phyloP scores from a whole-genome alignment of 2,113 vertebrate species.

The Xenopus laevis region DNA sequence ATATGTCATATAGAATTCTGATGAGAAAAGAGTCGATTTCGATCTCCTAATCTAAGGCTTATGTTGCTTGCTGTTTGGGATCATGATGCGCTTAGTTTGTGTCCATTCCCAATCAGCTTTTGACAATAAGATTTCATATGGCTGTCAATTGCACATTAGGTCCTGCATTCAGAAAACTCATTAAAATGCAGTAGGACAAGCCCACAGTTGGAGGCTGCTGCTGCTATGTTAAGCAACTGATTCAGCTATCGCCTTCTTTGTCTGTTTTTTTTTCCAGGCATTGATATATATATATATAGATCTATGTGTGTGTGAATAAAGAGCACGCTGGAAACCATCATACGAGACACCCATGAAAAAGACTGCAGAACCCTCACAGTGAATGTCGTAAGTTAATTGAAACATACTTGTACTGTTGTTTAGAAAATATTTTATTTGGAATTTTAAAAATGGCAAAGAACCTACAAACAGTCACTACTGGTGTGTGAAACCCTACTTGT shows the following conservation, averaged over 20 bases:
- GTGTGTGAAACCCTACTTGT: too few relatives aligned
- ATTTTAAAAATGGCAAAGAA: too few relatives aligned
- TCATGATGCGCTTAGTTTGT: neutral
- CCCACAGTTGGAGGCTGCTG: slow-evolving; percentile 34
- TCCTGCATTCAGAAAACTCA: slow-evolving; percentile 33
- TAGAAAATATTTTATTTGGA: too few relatives aligned
- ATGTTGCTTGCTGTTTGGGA: too few relatives aligned
- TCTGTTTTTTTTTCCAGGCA: slow-evolving; percentile 44
- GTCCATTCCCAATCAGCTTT: slow-evolving; percentile 34
- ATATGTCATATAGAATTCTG: too few relatives aligned
- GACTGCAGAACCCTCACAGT: slow-evolving; percentile 53
- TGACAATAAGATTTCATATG: slow-evolving; percentile 28
- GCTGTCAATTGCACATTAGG: neutral
- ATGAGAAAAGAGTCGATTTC: too few relatives aligned
- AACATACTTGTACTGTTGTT: neutral
- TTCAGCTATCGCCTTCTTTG: slow-evolving; percentile 42
- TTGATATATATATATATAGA: slow-evolving; percentile 40
- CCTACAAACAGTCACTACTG: too few relatives aligned
- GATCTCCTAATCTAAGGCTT: too few relatives aligned
- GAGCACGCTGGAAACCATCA: slow-evolving; percentile 47
- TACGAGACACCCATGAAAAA: slow-evolving; percentile 52
- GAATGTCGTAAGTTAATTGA: slow-evolving; percentile 72
- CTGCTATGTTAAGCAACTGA: slow-evolving; percentile 36
- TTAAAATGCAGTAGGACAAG: slow-evolving; percentile 45
- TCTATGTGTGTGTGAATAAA: slow-evolving; percentile 55